Conservation (phyloP, 2,797 vertebrate species). For the Characodon lateralis region DNA sequence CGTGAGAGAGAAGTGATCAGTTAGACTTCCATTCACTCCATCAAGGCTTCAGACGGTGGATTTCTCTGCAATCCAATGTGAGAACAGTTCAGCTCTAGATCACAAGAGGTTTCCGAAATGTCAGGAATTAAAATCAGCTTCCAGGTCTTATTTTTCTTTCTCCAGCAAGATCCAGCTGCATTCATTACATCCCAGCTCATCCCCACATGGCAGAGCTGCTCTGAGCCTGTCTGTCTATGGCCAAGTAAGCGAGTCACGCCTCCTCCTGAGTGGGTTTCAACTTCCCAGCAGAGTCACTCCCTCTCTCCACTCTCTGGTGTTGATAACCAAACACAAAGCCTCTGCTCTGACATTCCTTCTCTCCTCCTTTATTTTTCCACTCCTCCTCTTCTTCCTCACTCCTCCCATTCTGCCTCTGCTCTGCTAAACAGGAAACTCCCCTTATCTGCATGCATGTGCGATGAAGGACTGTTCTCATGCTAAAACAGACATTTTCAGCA, state of each 20-base stretch:
- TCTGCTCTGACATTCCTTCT: conserved; percentile 56
- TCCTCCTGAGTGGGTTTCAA: conserved; percentile 34
- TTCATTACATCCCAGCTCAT: neutral
- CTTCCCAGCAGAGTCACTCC: conserved; percentile 49
- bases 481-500: neutral
- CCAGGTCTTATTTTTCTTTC: neutral
- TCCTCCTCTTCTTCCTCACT: conserved; percentile 41
- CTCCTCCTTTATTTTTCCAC: conserved; percentile 39
- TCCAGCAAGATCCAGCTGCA: neutral
- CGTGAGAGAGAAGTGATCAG: neutral
- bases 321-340: conserved; percentile 50
- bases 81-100: neutral
- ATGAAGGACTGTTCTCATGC: conserved; percentile 7
- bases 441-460: conserved; percentile 8
- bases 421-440: conserved; percentile 57
- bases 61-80: neutral
- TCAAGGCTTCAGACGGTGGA: neutral
- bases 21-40: neutral
- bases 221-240: conserved; percentile 2
- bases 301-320: conserved; percentile 21
- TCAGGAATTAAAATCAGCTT: neutral
- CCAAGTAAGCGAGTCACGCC: conserved; percentile 42
- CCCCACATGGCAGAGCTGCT: conserved; percentile 24
- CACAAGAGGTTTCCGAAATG: neutral
- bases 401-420: conserved; percentile 33